Evolutionary conservation across 2,888 invertebrate species (phyloP).

Genomic region (Dolichomitus sp.): DNA sequence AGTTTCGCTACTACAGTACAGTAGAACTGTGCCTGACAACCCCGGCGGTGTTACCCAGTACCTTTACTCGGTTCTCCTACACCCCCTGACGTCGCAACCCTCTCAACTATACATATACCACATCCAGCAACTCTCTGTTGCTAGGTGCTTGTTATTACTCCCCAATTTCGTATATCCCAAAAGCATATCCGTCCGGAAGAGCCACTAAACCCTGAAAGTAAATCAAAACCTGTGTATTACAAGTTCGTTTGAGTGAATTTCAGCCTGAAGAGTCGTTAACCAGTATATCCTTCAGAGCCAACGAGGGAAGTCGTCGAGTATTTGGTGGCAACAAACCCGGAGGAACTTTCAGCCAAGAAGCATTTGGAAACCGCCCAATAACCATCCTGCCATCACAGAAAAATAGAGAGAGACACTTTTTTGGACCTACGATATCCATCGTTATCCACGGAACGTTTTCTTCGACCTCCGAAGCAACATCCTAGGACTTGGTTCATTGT

Average conservation of each 20-base stretch:
- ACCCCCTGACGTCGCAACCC: conserved; percentile 7
- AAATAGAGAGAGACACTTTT: background rate
- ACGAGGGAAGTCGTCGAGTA: background rate
- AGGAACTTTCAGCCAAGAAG: conserved; percentile 26
- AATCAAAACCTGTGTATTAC: background rate
- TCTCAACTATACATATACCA: background rate
- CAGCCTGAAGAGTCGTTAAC: background rate
- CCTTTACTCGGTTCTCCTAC: conserved; percentile 18
- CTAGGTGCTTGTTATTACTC: conserved; percentile 73
- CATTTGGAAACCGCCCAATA: conserved; percentile 50
- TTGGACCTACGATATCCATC: conserved; percentile 4
- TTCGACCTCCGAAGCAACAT: background rate
- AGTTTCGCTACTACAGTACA: conserved; percentile 36
- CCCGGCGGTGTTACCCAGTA: conserved; percentile 32
- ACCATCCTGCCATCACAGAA: conserved; percentile 31
- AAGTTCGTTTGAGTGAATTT: conserved; percentile 4
- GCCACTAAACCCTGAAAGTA: background rate
- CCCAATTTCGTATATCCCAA: conserved; percentile 21
- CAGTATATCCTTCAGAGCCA: background rate
- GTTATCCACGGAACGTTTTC: background rate
- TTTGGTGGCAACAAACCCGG: background rate
- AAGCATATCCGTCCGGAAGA: conserved; percentile 63
- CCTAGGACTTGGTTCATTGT: conserved; percentile 23
- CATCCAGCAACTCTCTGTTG: conserved; percentile 71
- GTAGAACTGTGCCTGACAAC: conserved; percentile 29